phyloP scores from a whole-genome alignment of 2,113 vertebrate species.

The Gasterosteus aculeatus region DNA sequence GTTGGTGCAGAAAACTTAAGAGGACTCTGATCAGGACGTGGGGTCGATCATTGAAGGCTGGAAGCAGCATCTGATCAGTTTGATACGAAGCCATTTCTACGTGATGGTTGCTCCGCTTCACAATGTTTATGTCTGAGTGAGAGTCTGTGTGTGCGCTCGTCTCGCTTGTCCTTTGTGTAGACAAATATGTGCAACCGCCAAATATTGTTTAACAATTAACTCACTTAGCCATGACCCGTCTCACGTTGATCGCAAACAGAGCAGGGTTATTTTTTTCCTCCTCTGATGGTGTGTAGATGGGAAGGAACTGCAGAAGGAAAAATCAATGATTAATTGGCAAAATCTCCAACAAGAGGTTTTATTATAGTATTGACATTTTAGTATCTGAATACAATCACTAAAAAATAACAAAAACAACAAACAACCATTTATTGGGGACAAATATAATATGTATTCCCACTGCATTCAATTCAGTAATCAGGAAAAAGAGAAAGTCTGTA shows the following conservation, averaged over 20 bases:
- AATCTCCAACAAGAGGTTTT: not conserved
- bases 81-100: not conserved
- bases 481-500: not conserved
- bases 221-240: slow-evolving; percentile 91
- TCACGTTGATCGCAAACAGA: slow-evolving; percentile 93
- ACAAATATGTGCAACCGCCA: not conserved
- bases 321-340: not conserved
- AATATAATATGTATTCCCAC: not conserved
- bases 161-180: not conserved
- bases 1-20: not conserved
- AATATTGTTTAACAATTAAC: slow-evolving; percentile 13
- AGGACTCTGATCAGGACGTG: not conserved
- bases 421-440: not conserved
- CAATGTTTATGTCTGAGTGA: no score
- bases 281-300: slow-evolving; percentile 92
- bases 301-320: slow-evolving; percentile 86
- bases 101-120: not conserved
- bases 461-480: not conserved
- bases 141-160: no score
- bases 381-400: not conserved
- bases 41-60: not conserved
- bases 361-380: not conserved
- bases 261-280: slow-evolving; percentile 92
- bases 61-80: slow-evolving; percentile 1
- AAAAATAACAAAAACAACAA: not conserved